phyloP scores from a whole-genome alignment of 2,888 invertebrate species.

The Apantesis nais region DNA sequence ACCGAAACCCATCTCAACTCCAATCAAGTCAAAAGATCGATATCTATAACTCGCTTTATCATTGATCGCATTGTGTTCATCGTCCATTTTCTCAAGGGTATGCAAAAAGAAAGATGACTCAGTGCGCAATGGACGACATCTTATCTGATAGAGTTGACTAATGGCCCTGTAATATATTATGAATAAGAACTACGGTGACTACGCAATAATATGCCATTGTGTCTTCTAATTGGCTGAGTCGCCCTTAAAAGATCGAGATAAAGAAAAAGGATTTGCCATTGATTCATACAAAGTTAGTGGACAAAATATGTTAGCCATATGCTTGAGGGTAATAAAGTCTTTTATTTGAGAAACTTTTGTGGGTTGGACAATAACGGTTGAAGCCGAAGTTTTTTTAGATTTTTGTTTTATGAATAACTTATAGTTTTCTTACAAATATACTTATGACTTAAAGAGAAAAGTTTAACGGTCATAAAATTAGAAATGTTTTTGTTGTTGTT shows the following conservation, averaged over 20 bases:
- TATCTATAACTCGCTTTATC: conserved; percentile 55
- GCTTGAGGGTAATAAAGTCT: conserved; percentile 27
- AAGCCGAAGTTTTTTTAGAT: conserved; percentile 7
- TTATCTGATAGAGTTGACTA: conserved; percentile 71
- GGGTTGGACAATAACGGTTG: conserved; percentile 5
- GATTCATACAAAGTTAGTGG: conserved; percentile 36
- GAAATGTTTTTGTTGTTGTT: background rate
- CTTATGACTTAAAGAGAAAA: no score
- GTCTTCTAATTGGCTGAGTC: conserved; percentile 61
- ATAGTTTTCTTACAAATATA: background rate
- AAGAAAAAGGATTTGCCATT: conserved; percentile 52
- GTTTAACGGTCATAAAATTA: background rate
- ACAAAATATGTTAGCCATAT: conserved; percentile 41
- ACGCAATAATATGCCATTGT: conserved; percentile 59
- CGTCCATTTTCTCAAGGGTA: conserved; percentile 50
- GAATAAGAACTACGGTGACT: conserved; percentile 63
- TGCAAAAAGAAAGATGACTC: conserved; percentile 70
- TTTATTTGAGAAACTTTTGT: conserved; percentile 34
- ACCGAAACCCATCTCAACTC: conserved; percentile 42
- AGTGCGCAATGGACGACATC: conserved; percentile 52
- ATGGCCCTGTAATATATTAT: conserved; percentile 49
- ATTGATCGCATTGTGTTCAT: conserved; percentile 48
- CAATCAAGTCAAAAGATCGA: conserved; percentile 44
- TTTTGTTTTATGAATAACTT: conserved; percentile 25
- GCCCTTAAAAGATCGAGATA: conserved; percentile 65